Conservation (phyloP, 2,888 invertebrate species). For the Plagiodera versicolora region DNA sequence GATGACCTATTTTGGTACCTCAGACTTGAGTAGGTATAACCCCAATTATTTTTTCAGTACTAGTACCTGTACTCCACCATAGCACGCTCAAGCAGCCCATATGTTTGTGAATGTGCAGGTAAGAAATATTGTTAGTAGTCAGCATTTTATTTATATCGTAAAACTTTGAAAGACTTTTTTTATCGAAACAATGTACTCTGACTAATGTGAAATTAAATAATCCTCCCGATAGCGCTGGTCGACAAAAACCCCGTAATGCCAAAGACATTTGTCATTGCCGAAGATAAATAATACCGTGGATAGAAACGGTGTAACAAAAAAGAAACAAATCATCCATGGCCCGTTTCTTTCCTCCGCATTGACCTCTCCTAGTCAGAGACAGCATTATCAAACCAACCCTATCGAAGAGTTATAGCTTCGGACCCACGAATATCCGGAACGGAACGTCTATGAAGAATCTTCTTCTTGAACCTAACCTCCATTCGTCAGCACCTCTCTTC, state of each 20-base stretch:
- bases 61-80: too few relatives aligned
- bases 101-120: too few relatives aligned
- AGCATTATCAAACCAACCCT: constrained; percentile 20
- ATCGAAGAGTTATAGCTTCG: constrained; percentile 23
- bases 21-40: too few relatives aligned
- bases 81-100: too few relatives aligned
- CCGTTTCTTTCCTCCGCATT: constrained; percentile 9
- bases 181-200: too few relatives aligned
- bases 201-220: neutral
- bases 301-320: neutral
- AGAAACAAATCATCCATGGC: neutral
- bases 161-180: too few relatives aligned
- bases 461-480: constrained; percentile 44
- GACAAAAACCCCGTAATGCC: neutral
- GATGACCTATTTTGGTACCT: too few relatives aligned
- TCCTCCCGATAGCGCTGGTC: neutral
- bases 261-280: neutral
- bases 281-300: neutral
- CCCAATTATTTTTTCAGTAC: too few relatives aligned
- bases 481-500: constrained; percentile 40
- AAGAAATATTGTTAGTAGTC: too few relatives aligned
- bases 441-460: constrained; percentile 40
- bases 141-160: too few relatives aligned
- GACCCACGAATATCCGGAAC: constrained; percentile 21
- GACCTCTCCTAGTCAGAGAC: constrained; percentile 20